Conservation (phyloP, 2,888 invertebrate species). For the Phortica magna region DNA sequence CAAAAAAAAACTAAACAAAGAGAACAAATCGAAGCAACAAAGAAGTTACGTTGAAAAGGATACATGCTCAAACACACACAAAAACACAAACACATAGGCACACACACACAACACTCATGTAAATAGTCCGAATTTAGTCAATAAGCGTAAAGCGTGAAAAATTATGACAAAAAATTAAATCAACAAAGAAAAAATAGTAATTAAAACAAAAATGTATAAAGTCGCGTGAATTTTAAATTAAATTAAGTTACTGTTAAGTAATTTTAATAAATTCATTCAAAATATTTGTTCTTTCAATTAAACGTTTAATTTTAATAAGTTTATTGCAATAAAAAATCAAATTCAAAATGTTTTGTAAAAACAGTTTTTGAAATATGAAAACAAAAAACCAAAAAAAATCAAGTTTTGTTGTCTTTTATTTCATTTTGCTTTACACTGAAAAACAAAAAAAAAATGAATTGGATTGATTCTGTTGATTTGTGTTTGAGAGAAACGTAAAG, state of each 20-base stretch:
- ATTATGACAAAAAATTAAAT: not conserved
- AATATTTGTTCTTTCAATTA: constrained; percentile 29
- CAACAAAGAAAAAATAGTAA: not conserved
- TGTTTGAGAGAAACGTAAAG: not conserved
- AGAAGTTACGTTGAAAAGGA: not conserved
- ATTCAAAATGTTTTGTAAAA: constrained; percentile 33
- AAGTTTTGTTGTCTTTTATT: constrained; percentile 26
- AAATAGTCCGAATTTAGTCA: constrained; percentile 4
- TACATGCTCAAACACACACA: constrained; percentile 23
- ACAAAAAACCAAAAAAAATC: constrained; percentile 5
- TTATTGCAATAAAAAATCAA: constrained; percentile 30
- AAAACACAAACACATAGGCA: not conserved
- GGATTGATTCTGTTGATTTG: constrained; percentile 23
- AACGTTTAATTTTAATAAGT: constrained; percentile 26
- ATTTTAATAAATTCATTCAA: constrained; percentile 20
- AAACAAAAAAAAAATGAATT: constrained; percentile 22
- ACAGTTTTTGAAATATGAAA: constrained; percentile 27
- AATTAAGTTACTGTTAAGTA: constrained; percentile 25
- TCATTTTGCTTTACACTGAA: constrained; percentile 15
- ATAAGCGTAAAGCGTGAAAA: not conserved
- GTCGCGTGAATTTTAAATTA: constrained; percentile 14
- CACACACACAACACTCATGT: not conserved
- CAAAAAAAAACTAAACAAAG: constrained; percentile 34
- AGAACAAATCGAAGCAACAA: constrained; percentile 38
- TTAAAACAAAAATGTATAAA: constrained; percentile 9